phyloP scores from a whole-genome alignment of 92 coral and sea anemone species.

The Chrysogorgia sp. region DNA sequence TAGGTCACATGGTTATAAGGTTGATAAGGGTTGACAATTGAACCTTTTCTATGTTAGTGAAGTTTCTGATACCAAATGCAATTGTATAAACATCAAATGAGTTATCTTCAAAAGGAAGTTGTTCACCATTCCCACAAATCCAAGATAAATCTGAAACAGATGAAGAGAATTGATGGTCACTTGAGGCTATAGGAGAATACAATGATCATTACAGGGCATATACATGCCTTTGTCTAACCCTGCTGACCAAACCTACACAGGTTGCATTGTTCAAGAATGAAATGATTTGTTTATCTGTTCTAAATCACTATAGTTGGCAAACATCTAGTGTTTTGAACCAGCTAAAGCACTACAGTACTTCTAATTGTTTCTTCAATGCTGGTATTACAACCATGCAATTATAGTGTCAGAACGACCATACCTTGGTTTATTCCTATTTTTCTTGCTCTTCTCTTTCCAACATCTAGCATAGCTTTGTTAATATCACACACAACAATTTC shows the following conservation, averaged over 20 bases:
- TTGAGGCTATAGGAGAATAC: too few species aligned
- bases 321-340: too few species aligned
- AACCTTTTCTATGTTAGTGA: constrained; percentile 87
- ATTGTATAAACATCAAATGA: constrained; percentile 92
- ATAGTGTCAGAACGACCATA: too few species aligned
- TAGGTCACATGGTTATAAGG: too few species aligned
- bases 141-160: constrained; percentile 70
- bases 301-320: too few species aligned
- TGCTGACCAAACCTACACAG: too few species aligned
- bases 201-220: too few species aligned
- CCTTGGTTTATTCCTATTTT: constrained; percentile 61
- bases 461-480: constrained; percentile 89
- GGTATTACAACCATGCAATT: too few species aligned
- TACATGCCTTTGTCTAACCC: too few species aligned
- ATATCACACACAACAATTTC: constrained; percentile 92
- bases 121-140: constrained; percentile 94
- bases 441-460: constrained; percentile 79
- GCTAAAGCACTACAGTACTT: background rate
- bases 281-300: too few species aligned
- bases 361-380: background rate
- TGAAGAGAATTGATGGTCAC: too few species aligned
- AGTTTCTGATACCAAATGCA: constrained; percentile 96
- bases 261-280: too few species aligned
- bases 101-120: constrained; percentile 74
- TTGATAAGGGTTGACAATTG: background rate